These are phyloP conservation scores for Cetonia aurata DNA, from an alignment of 2,888 invertebrate species.

Conservation along the genomic window DNA sequence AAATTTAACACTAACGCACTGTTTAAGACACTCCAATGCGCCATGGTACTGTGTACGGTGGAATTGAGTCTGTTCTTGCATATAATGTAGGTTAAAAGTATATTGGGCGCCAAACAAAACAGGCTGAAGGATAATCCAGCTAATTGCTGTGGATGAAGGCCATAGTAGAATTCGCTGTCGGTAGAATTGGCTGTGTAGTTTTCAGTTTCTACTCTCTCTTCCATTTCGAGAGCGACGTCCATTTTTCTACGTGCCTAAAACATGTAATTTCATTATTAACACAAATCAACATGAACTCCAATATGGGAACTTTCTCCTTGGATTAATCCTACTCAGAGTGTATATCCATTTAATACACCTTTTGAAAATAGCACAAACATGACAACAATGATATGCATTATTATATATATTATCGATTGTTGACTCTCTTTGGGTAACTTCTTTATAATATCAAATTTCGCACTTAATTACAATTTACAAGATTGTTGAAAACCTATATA, in stretches of 20 bases:
- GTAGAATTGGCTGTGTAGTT: constrained; percentile 8
- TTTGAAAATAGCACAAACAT: too few species aligned
- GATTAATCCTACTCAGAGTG: too few species aligned
- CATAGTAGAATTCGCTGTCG: neutral
- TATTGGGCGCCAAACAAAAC: constrained; percentile 15
- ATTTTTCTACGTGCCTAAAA: constrained; percentile 19
- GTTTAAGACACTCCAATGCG: constrained; percentile 24
- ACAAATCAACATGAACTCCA: neutral
- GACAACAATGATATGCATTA: too few species aligned
- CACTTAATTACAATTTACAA: too few species aligned
- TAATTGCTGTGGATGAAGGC: constrained; percentile 11
- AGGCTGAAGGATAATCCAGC: constrained; percentile 13
- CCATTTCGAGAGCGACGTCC: constrained; percentile 27
- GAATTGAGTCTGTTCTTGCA: constrained; percentile 17
- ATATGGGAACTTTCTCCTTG: too few species aligned
- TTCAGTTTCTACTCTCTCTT: constrained; percentile 10
- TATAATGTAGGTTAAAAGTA: constrained; percentile 16
- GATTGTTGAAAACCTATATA: too few species aligned
- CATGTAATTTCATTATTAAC: neutral
- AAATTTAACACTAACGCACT: constrained; percentile 11
- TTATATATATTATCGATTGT: too few species aligned
- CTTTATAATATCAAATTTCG: too few species aligned
- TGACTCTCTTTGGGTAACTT: too few species aligned
- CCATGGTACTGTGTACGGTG: constrained; percentile 19
- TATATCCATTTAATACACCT: too few species aligned